A percentile compares a stretch with the other conserved stretches of the same genome.
Conservation (phyloP, 2,888 invertebrate genomes). For the Eupithecia exiguata region DNA sequence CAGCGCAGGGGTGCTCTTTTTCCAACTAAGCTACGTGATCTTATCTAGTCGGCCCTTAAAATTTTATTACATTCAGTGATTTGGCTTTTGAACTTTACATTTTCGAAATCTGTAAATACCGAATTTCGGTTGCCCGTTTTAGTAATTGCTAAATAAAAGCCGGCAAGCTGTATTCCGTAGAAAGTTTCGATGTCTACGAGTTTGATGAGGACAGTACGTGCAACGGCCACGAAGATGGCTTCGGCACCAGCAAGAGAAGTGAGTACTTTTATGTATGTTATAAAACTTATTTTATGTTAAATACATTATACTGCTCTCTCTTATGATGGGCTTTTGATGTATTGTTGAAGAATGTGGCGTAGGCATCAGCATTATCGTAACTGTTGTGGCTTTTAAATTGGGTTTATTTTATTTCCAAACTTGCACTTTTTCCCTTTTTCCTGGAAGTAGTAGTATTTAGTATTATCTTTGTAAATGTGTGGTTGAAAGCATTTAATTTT, state of each 20-base stretch:
- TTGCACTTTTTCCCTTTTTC: background rate
- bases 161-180: conserved; percentile 83
- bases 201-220: conserved; percentile 77
- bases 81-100: conserved; percentile 23
- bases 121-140: conserved; percentile 25
- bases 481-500: background rate
- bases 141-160: conserved; percentile 56
- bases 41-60: too few relatives aligned
- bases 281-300: conserved; percentile 52
- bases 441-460: background rate
- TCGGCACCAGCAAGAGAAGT: conserved; percentile 76
- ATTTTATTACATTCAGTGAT: conserved; percentile 13
- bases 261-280: conserved; percentile 58
- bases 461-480: background rate
- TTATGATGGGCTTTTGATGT: conserved; percentile 29
- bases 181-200: conserved; percentile 81
- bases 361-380: conserved; percentile 12
- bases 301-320: conserved; percentile 44
- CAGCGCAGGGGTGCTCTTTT: too few relatives aligned
- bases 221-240: conserved; percentile 75
- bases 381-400: conserved; percentile 9
- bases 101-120: conserved; percentile 14
- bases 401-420: background rate
- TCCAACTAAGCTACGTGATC: too few relatives aligned
- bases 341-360: conserved; percentile 17